Evolutionary conservation across 2,113 vertebrate genomes (phyloP).

Genomic region (Sterrhoptilus dennistouni): DNA sequence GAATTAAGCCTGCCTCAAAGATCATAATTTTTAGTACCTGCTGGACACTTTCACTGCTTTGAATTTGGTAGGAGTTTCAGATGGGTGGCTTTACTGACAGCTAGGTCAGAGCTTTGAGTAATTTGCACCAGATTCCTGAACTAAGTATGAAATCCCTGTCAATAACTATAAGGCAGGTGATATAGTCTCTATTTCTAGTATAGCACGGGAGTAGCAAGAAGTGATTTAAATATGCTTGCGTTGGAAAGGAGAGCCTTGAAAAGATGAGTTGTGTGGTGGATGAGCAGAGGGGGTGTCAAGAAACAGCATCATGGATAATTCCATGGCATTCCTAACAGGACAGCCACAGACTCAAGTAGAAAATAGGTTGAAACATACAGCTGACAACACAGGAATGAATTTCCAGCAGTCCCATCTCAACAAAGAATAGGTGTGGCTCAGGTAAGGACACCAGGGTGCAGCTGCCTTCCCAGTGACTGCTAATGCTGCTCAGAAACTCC

Average conservation of each 20-base stretch:
- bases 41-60: not conserved
- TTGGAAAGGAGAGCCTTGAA: fast-evolving
- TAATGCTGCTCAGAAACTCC: not conserved
- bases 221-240: not conserved
- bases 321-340: not conserved
- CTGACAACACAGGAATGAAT: not conserved
- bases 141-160: not conserved
- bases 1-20: not conserved
- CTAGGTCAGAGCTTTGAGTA: not conserved
- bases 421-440: not conserved
- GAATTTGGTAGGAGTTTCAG: not conserved
- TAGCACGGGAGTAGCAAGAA: not conserved
- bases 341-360: not conserved
- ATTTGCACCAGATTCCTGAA: not conserved
- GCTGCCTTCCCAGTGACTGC: not conserved
- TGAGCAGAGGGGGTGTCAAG: not conserved
- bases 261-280: not conserved
- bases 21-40: not conserved
- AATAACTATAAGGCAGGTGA: not conserved
- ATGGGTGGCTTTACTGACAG: not conserved
- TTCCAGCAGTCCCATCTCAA: not conserved
- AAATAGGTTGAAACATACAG: not conserved
- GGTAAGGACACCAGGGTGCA: not conserved
- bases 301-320: not conserved
- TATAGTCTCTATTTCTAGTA: not conserved